These are phyloP conservation scores for Antedon mediterranea DNA, from an alignment of 53 echinoderm and acorn worm genomes.

Conservation along the genomic window DNA sequence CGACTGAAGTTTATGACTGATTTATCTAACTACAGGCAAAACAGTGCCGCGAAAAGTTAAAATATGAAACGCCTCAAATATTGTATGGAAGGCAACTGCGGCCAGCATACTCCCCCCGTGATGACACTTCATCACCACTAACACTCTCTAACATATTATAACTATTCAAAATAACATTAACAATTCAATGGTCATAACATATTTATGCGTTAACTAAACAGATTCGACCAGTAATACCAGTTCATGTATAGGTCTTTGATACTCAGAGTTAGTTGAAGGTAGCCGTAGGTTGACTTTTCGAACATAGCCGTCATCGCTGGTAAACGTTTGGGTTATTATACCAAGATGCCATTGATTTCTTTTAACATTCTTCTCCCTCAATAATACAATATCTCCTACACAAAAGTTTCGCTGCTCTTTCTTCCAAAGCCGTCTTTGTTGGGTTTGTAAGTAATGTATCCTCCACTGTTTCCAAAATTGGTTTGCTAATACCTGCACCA, in stretches of 20 bases:
- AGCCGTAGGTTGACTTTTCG: slow-evolving; percentile 4
- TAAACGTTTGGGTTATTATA: background rate
- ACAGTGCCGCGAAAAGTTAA: no score
- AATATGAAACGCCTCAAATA: no score
- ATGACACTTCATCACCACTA: background rate
- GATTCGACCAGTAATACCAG: background rate
- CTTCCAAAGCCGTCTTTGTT: background rate
- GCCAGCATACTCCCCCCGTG: background rate
- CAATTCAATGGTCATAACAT: background rate
- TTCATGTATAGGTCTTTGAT: background rate
- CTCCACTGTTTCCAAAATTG: slow-evolving; percentile 33
- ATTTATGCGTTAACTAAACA: background rate
- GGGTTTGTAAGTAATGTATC: slow-evolving; percentile 16
- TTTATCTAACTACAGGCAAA: no score
- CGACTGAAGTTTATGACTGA: no score
- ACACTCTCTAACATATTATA: background rate
- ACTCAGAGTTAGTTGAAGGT: background rate
- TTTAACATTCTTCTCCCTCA: slow-evolving; percentile 15
- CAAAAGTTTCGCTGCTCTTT: background rate
- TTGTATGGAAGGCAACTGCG: no score
- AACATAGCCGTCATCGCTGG: slow-evolving; percentile 14
- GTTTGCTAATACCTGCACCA: slow-evolving; percentile 31
- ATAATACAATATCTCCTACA: slow-evolving; percentile 10
- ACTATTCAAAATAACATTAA: background rate
- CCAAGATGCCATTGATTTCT: slow-evolving; percentile 17